Percentiles rank a stretch among this genome's conserved stretches.
Conservation (phyloP, 2,113 vertebrate species). For the Ceratotherium simum region DNA sequence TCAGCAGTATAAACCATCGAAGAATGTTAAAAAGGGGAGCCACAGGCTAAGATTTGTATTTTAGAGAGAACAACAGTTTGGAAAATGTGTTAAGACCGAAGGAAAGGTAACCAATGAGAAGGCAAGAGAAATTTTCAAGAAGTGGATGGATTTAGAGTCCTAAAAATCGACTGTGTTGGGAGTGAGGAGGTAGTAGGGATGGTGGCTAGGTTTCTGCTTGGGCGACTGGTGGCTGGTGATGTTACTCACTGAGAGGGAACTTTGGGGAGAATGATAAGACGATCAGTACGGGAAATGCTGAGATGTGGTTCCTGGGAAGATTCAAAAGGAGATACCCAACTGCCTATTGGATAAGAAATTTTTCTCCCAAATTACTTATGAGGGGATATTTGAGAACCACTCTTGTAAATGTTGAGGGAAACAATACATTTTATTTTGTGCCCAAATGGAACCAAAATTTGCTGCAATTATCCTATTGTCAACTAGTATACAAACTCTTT, state of each 20-base stretch:
- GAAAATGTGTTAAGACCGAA: neutral
- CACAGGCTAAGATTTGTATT: neutral
- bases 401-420: neutral
- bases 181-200: neutral
- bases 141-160: neutral
- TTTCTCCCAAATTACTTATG: neutral
- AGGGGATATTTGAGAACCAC: neutral
- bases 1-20: neutral
- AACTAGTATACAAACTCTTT: neutral
- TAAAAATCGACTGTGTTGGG: neutral
- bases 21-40: neutral
- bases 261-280: neutral
- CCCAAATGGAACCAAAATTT: neutral
- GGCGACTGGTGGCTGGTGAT: neutral
- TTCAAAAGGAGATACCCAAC: neutral
- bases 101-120: neutral
- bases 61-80: neutral
- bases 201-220: neutral
- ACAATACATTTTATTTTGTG: neutral
- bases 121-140: neutral
- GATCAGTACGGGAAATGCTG: neutral
- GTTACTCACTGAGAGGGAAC: neutral
- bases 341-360: neutral
- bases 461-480: neutral
- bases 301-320: neutral